Evolutionary conservation across 2,113 vertebrate species (phyloP).

Genomic region (Chloropsis hardwickii): DNA sequence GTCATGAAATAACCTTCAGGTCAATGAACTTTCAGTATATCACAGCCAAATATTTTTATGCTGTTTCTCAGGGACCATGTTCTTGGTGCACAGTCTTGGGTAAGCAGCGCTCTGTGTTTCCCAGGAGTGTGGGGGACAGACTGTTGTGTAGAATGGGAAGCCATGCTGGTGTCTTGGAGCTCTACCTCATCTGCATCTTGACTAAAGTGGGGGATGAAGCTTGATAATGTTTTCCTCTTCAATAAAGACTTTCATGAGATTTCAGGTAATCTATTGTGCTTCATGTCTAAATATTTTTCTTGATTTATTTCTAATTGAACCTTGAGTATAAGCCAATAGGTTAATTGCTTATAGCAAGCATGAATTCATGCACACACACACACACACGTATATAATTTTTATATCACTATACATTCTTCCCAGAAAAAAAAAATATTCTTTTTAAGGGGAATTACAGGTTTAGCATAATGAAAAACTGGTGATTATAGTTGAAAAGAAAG

Average conservation of each 20-base stretch:
- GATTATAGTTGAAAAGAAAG: neutral
- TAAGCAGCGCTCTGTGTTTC: fast-evolving
- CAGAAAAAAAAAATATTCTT: neutral
- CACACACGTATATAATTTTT: neutral
- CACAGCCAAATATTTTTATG: neutral
- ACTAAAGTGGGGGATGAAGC: neutral
- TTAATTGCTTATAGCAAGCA: neutral
- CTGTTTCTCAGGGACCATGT: neutral
- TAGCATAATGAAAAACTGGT: neutral
- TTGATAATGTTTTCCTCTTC: neutral
- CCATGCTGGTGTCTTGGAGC: neutral
- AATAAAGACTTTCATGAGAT: neutral
- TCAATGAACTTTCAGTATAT: neutral
- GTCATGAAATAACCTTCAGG: neutral
- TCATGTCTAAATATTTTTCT: neutral
- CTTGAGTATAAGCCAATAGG: neutral
- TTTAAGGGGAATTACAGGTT: neutral
- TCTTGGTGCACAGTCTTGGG: neutral
- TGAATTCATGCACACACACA: neutral
- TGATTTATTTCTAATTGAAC: neutral
- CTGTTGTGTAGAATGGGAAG: neutral
- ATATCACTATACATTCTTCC: neutral
- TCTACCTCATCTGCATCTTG: neutral
- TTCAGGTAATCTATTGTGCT: neutral
- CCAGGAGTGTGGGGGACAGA: neutral